Conservation (phyloP, 2,113 vertebrate genomes). For the Psilopogon haemacephalus region DNA sequence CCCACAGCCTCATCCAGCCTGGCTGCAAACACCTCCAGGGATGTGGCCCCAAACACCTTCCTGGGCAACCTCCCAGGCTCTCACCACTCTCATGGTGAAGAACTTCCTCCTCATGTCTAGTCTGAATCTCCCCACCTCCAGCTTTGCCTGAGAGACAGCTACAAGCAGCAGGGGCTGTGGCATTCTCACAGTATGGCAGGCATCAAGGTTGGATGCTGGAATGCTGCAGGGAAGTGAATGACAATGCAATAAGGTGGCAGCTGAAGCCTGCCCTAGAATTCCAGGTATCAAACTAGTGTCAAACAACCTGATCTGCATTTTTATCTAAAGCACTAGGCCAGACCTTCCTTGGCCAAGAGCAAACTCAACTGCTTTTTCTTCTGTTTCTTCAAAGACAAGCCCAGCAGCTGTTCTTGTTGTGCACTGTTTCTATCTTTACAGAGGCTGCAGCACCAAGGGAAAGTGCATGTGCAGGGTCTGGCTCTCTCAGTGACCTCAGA, state of each 20-base stretch:
- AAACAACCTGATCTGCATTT: constrained; percentile 7
- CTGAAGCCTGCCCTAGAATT: not conserved
- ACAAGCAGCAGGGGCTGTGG: not conserved
- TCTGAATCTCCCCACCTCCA: no score
- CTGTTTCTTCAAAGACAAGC: constrained; percentile 50
- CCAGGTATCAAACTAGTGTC: not conserved
- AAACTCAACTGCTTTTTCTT: constrained; percentile 42
- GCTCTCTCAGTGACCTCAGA: not conserved
- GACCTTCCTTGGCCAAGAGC: constrained; percentile 43
- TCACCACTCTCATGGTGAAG: no score
- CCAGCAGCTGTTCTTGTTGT: constrained; percentile 19
- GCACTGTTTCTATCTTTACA: not conserved
- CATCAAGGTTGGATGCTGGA: not conserved
- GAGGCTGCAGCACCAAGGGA: not conserved
- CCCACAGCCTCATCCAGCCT: no score
- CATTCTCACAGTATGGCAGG: not conserved
- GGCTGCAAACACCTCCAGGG: no score
- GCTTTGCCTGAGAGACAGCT: not conserved
- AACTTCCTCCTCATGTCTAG: no score
- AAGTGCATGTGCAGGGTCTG: not conserved
- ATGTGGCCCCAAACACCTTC: no score
- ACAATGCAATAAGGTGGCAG: not conserved
- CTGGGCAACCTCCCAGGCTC: no score
- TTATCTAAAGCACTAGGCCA: constrained; percentile 28
- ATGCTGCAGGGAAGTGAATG: not conserved